A percentile compares a stretch with the other conserved stretches of the same genome.
phyloP scores from a whole-genome alignment of 2,888 invertebrate genomes.

The Odontocolon sp. region DNA sequence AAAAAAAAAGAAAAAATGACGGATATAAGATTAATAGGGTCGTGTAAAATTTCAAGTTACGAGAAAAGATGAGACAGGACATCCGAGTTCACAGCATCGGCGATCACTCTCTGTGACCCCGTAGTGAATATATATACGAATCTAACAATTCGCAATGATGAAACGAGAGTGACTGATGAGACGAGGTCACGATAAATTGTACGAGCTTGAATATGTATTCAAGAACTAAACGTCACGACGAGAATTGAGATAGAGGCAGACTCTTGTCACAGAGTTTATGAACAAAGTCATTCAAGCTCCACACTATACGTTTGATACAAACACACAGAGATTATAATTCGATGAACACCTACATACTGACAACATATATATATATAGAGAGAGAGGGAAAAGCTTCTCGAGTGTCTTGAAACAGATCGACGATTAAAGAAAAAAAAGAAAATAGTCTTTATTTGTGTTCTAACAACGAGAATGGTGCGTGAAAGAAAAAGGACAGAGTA shows the following conservation, averaged over 20 bases:
- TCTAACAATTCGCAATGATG: not conserved
- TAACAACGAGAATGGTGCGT: slow-evolving; percentile 24
- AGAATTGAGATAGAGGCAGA: not conserved
- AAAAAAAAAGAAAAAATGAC: not conserved
- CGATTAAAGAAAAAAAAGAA: slow-evolving; percentile 25
- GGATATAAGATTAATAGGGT: not conserved
- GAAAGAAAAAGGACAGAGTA: slow-evolving; percentile 18
- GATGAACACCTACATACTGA: not conserved
- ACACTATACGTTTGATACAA: slow-evolving; percentile 1
- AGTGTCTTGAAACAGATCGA: slow-evolving; percentile 19
- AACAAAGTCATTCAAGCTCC: slow-evolving; percentile 5
- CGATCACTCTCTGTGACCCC: not conserved
- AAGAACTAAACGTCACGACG: not conserved
- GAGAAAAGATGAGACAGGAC: not conserved
- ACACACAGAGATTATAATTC: not conserved
- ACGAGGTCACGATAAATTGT: slow-evolving; percentile 16
- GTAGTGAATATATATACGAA: not conserved
- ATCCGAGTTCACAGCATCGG: not conserved
- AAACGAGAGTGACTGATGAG: not conserved
- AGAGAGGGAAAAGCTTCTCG: too few relatives aligned
- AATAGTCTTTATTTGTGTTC: not conserved
- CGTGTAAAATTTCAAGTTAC: not conserved
- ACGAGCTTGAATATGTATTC: not conserved
- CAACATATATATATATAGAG: too few relatives aligned
- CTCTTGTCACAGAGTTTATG: not conserved